Conservation (phyloP, 2,797 vertebrate genomes). For the Gallinago stenura region DNA sequence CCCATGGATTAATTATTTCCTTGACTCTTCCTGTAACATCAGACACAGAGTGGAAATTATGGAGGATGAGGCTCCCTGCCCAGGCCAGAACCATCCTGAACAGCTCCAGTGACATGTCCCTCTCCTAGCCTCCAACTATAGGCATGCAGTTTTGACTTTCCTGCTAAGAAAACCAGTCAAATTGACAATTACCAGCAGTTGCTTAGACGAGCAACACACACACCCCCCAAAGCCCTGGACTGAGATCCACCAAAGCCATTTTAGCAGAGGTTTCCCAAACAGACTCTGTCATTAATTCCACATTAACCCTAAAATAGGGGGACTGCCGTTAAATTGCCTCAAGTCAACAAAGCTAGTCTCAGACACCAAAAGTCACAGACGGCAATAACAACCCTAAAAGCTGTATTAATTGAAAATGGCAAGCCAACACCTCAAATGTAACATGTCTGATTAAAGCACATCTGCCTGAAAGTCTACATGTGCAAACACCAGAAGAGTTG, state of each 20-base stretch:
- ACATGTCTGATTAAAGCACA: background rate
- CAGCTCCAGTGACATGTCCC: background rate
- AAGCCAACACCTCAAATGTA: background rate
- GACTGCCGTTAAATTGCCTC: background rate
- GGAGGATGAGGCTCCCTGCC: background rate
- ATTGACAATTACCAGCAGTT: background rate
- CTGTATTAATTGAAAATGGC: background rate
- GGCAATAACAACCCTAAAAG: background rate
- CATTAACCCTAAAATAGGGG: accelerated
- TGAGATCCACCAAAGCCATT: background rate
- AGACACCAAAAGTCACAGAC: background rate
- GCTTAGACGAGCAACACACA: background rate
- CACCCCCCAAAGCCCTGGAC: too few species aligned
- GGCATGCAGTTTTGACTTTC: background rate
- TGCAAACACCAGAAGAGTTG: background rate
- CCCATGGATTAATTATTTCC: background rate
- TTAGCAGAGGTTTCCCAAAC: background rate
- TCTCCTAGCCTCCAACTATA: background rate
- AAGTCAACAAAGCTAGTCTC: background rate
- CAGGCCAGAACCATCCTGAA: background rate
- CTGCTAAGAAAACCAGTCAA: background rate
- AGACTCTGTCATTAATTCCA: background rate
- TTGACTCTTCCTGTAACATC: background rate
- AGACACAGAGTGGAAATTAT: background rate
- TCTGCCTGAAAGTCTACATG: background rate